A percentile compares a stretch with the other conserved stretches of the same genome.
phyloP scores from a whole-genome alignment of 2,888 invertebrate genomes.

The Cacoxenus indagator region DNA sequence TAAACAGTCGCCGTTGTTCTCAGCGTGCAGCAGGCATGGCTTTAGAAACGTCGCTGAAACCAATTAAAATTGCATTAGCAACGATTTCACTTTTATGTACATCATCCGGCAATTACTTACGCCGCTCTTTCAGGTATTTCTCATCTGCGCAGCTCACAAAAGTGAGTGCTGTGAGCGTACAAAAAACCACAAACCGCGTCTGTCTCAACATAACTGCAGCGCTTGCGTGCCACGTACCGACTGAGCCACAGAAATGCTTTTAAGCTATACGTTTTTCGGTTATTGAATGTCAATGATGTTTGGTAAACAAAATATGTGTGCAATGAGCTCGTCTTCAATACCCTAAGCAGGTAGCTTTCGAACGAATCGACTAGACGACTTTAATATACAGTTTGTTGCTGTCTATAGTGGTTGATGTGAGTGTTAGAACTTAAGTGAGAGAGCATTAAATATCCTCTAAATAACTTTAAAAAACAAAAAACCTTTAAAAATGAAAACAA shows the following conservation, averaged over 20 bases:
- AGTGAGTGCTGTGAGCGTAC: slow-evolving; percentile 16
- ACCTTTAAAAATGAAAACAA: too few relatives aligned
- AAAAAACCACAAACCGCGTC: background rate
- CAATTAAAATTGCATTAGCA: background rate
- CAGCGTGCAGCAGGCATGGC: slow-evolving; percentile 34
- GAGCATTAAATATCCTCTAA: too few relatives aligned
- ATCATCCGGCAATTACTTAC: slow-evolving; percentile 27
- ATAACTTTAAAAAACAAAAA: too few relatives aligned
- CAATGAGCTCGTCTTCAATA: too few relatives aligned
- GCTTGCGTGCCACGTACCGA: slow-evolving; percentile 17
- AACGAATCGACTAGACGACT: too few relatives aligned
- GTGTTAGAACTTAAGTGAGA: too few relatives aligned
- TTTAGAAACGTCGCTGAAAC: slow-evolving; percentile 36
- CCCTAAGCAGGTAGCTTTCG: too few relatives aligned
- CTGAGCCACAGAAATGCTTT: slow-evolving; percentile 5
- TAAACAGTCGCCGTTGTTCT: slow-evolving; percentile 28
- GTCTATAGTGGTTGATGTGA: too few relatives aligned
- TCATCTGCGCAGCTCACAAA: slow-evolving; percentile 9
- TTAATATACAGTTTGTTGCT: too few relatives aligned
- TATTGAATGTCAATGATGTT: background rate
- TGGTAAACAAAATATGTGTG: background rate
- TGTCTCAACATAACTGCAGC: slow-evolving; percentile 30
- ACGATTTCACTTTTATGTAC: background rate
- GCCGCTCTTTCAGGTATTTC: slow-evolving; percentile 38
- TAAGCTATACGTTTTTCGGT: background rate